Percentiles rank a stretch among this genome's conserved stretches.
phyloP scores from a whole-genome alignment of 53 echinoderm and acorn worm genomes.

The Luidia sarsii region DNA sequence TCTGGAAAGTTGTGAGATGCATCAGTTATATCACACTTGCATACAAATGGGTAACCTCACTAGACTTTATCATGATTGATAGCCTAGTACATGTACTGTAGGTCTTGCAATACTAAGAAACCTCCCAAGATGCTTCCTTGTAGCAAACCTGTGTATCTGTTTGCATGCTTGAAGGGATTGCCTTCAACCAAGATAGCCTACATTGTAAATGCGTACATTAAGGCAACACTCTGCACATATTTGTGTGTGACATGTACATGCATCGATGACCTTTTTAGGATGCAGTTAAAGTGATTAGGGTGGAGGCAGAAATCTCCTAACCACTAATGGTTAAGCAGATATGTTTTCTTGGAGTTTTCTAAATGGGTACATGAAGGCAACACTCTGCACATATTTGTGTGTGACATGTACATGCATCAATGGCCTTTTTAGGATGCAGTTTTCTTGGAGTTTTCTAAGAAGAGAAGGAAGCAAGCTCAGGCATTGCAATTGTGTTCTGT shows the following conservation, averaged over 20 bases:
- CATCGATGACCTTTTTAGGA: background rate
- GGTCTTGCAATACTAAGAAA: slow-evolving; percentile 47
- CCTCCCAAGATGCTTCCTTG: slow-evolving; percentile 31
- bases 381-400: too few relatives aligned
- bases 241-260: background rate
- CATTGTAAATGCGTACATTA: background rate
- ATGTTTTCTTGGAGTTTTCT: too few relatives aligned
- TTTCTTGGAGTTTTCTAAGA: too few relatives aligned
- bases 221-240: background rate
- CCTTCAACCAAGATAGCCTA: slow-evolving; percentile 29
- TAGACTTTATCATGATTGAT: slow-evolving; percentile 33
- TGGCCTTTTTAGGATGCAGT: too few relatives aligned
- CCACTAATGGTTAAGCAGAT: too few relatives aligned
- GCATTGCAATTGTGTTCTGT: too few relatives aligned
- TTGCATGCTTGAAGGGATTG: slow-evolving; percentile 44
- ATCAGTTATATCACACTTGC: background rate
- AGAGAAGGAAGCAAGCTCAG: too few relatives aligned
- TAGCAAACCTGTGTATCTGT: slow-evolving; percentile 31
- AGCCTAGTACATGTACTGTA: too few relatives aligned
- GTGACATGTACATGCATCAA: too few relatives aligned
- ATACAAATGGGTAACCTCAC: background rate
- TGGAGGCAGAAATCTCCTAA: background rate
- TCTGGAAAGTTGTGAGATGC: slow-evolving; percentile 10
- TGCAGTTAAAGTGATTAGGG: background rate
- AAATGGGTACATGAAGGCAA: too few relatives aligned